phyloP scores from a whole-genome alignment of 1,140 invertebrate genomes.

The Heterodera schachtii region DNA sequence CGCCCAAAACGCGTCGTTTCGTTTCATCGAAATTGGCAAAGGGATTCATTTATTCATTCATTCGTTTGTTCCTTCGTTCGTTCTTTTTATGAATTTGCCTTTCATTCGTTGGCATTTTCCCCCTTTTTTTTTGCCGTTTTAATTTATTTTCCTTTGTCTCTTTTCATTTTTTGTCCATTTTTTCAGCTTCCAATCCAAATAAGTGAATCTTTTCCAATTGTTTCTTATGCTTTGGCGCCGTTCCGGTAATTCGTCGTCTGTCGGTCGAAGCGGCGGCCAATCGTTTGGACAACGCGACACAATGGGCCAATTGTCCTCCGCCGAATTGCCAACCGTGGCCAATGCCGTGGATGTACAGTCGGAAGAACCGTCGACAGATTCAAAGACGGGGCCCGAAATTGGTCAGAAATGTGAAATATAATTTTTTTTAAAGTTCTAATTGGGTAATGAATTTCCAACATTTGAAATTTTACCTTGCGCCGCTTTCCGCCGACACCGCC shows the following conservation, averaged over 20 bases:
- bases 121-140: no score
- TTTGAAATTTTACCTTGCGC: no score
- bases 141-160: not conserved
- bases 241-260: not conserved
- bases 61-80: no score
- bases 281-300: not conserved
- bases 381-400: not conserved
- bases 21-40: not conserved
- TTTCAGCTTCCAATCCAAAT: no score
- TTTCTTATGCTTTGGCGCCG: slow-evolving; percentile 1
- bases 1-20: no score
- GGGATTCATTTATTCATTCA: no score
- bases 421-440: no score
- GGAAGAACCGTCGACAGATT: not conserved
- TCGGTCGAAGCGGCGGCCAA: not conserved
- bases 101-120: no score
- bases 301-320: slow-evolving; percentile 9
- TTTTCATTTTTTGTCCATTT: not conserved
- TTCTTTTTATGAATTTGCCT: no score
- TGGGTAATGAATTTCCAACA: no score
- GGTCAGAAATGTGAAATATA: not conserved
- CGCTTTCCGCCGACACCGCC: no score
- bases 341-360: not conserved
- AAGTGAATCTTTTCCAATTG: not conserved
- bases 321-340: not conserved